Percentiles rank a stretch among this genome's conserved stretches.
These are phyloP conservation scores for Hydraecia micacea DNA, from an alignment of 2,888 invertebrate genomes.

Conservation along the genomic window DNA sequence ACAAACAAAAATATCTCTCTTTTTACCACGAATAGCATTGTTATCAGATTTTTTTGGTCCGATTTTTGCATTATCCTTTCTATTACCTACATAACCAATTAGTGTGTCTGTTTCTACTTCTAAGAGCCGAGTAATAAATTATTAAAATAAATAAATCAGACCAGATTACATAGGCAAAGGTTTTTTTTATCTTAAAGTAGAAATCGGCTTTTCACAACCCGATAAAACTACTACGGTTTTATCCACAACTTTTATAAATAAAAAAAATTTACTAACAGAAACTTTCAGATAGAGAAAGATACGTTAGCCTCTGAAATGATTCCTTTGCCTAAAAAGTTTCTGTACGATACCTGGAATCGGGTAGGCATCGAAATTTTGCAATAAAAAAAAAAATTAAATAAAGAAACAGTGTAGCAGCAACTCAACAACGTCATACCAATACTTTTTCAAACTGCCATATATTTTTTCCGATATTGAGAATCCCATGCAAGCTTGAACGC, in stretches of 20 bases:
- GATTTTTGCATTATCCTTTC: background rate
- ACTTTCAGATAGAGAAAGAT: background rate
- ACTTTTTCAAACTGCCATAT: no score
- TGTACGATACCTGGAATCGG: background rate
- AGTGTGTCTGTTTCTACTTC: background rate
- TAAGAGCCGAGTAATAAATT: background rate
- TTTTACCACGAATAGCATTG: background rate
- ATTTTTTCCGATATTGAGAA: no score
- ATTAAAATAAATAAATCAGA: background rate
- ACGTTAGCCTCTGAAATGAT: no score
- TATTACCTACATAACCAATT: background rate
- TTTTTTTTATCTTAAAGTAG: background rate
- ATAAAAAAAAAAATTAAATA: no score
- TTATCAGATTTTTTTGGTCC: background rate
- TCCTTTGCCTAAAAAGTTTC: background rate
- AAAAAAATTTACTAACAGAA: background rate
- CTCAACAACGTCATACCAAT: no score
- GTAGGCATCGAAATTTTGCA: no score
- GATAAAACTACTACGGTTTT: background rate
- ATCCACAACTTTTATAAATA: background rate
- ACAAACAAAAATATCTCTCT: background rate
- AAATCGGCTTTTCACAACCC: background rate
- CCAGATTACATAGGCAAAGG: no score
- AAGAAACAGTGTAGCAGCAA: no score
- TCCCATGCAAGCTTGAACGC: background rate